A percentile compares a stretch with the other conserved stretches of the same genome.
Evolutionary conservation across 1,140 invertebrate species (phyloP).

Genomic region (Tetramorium simillimum): DNA sequence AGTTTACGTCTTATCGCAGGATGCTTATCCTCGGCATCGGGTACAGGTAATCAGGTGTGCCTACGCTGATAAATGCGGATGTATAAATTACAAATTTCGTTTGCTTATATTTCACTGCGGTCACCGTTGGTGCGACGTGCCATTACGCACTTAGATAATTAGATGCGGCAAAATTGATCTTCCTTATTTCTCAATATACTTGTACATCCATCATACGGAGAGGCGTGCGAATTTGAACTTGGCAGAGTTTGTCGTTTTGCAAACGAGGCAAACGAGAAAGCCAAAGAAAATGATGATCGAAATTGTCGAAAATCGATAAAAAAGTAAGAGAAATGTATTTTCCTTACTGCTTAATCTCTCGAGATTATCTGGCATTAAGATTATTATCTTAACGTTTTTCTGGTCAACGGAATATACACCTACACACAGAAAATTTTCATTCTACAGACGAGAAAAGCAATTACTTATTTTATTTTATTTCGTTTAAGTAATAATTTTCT

Average conservation of each 20-base stretch:
- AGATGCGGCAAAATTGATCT: not conserved
- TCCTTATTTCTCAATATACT: constrained; percentile 27
- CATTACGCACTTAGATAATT: constrained; percentile 31
- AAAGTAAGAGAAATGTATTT: not conserved
- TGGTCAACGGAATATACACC: not conserved
- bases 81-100: constrained; percentile 31
- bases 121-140: not conserved
- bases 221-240: not conserved
- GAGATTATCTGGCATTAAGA: not conserved
- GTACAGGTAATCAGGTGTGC: constrained; percentile 26
- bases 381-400: not conserved
- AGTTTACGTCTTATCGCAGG: constrained; percentile 11
- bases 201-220: not conserved
- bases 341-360: not conserved
- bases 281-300: not conserved
- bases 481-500: no score
- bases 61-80: constrained; percentile 30
- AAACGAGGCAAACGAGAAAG: not conserved
- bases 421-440: not conserved
- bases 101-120: constrained; percentile 18
- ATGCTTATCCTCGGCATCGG: constrained; percentile 9
- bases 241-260: not conserved
- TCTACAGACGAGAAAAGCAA: no score
- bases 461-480: no score
- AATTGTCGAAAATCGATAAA: not conserved